Base-by-base conservation (phyloP, 2,888 invertebrate genomes). In the Molanna angustata region DNA sequence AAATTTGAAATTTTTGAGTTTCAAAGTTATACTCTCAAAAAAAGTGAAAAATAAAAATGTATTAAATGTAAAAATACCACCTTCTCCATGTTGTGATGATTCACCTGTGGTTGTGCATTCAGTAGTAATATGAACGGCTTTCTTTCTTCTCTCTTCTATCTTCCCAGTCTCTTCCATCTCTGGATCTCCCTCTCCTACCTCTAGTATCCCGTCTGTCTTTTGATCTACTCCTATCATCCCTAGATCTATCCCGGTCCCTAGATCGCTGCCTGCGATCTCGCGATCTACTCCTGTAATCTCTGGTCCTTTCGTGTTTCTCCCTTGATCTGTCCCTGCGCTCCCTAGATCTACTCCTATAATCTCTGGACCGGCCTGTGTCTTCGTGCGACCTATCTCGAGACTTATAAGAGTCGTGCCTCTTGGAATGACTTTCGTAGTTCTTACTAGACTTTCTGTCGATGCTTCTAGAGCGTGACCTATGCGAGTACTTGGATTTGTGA, bases 201-300 rank as follows among this genome's bases (percentile, higher is more conserved):
- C 56, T 52, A 22, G 58, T 56, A 22, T 60, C 60, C 13, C 59
- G 46, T 22, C 60, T 53, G 39, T 57, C 56, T 50, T 59, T 51
- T 7, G 57, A 54, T 45, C 57, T 49, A 7, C 49, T 52, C n/a
- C 54, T 43, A 22, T 47, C 47, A 6, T 55, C 55, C 17, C 54
- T 43, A 7, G 54, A 52, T 45, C 54, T 54, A 16, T 52, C 56
- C 7, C 50, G 44, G 9, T 56, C 53, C 40, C 58, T 49, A 32
- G 64, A 63, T 48, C 63, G 44, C 43, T 62, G 62, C 52, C 64
- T 58, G 20, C 61, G 59, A 3, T 60, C 54, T 35, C 60, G 40
- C 13, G 61, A 61, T 32, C 59, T 56, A 43, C 37, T 18, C 43
- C 59, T 60, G 22, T 55, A 56, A 20, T 64, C 63, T 49, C 61